Base-by-base conservation (phyloP, 2,797 vertebrate species). In the Syngnathus rostellatus region DNA sequence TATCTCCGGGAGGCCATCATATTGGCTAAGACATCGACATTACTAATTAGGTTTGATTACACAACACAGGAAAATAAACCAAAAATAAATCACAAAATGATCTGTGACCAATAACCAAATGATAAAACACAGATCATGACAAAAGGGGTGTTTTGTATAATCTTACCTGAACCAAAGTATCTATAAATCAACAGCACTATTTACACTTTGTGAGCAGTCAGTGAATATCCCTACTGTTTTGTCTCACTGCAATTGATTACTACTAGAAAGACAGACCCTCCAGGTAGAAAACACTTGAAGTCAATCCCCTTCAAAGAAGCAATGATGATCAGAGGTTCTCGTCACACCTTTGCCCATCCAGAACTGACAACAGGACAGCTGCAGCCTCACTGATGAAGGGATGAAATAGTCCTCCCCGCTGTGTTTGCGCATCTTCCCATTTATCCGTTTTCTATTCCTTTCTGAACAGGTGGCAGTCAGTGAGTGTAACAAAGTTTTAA, bases 401-500 rank as follows among this genome's bases (percentile, higher is more conserved):
- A 73, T 81, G 80, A 86, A 86, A 83, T 72, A 82, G 72, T 68
- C 75, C 78, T 69, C 78, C 77, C 78, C 67, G 70, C 74, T 65
- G 16, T 65, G 63, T 74, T 67, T 77, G 78, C 67, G 48, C 80
- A 72, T 80, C 75, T 76, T 75, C 75, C 76, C 80, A 80, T 80
- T 75, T 76, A 73, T 81, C 79, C 76, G 71, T 85, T 83, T 81
- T 82, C 71, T 76, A 74, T 72, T 79, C 79, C 72, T 73, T 73
- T 57, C 74, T 66, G 81, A 88, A 82, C 79, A 86, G 84, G 83
- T 85, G 83, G 81, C 88, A 78, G 79, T 88, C 85, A 83, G 77
- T 65, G 68, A 77, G 84, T 88, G 85, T 83, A 86, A 88, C 76
- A 81, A 84, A 82, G 74, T 83, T 86, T 85, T 77, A 63, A 82